Evolutionary conservation across 30 jellyfish, hydroid and myxozoan species (phyloP).

Genomic region (Chironex yamaguchii): DNA sequence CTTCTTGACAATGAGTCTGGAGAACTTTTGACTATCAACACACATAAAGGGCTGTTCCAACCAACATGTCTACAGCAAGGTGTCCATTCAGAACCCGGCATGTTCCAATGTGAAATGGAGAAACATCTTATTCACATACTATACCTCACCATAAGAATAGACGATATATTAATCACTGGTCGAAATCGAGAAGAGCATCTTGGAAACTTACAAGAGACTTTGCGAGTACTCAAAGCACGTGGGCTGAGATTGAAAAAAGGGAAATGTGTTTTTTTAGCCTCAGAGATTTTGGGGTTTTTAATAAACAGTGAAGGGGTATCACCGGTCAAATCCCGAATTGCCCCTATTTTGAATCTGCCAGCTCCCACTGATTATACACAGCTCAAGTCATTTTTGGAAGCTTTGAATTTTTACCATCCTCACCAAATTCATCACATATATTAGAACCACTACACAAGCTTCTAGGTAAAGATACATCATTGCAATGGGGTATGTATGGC

Average conservation of each 20-base stretch:
- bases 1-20: slow-evolving; percentile 56
- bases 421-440: background rate
- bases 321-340: slow-evolving; percentile 42
- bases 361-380: slow-evolving; percentile 59
- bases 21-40: slow-evolving; percentile 49
- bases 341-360: slow-evolving; percentile 32
- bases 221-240: background rate
- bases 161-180: slow-evolving; percentile 50
- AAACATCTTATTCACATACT: slow-evolving; percentile 38
- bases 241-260: slow-evolving; percentile 28
- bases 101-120: slow-evolving; percentile 61
- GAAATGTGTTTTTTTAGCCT: slow-evolving; percentile 60
- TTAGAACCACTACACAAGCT: slow-evolving; percentile 2
- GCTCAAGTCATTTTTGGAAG: slow-evolving; percentile 63
- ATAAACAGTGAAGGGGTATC: slow-evolving; percentile 46
- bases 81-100: slow-evolving; percentile 72
- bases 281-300: slow-evolving; percentile 37
- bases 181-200: slow-evolving; percentile 16
- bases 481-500: background rate
- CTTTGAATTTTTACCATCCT: slow-evolving; percentile 25
- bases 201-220: slow-evolving; percentile 13
- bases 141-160: slow-evolving; percentile 17
- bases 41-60: slow-evolving; percentile 65
- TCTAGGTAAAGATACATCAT: background rate
- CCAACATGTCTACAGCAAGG: slow-evolving; percentile 70